phyloP scores from a whole-genome alignment of 2,797 vertebrate species.

The Bradypodion ventrale region DNA sequence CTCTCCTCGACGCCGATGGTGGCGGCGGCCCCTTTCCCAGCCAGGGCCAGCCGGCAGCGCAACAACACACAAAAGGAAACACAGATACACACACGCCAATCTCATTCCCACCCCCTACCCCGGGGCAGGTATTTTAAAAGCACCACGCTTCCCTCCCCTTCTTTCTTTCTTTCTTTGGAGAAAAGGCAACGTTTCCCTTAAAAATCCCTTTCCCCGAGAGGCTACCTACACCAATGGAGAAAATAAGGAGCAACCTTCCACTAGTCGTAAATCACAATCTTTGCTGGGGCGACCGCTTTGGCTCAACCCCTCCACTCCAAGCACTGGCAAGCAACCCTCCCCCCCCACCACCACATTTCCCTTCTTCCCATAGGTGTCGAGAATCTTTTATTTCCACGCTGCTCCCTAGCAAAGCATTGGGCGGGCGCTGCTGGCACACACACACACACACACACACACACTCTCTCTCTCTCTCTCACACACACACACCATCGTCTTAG shows the following conservation, averaged over 20 bases:
- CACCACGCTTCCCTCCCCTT: too few relatives aligned
- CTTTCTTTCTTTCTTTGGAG: background rate
- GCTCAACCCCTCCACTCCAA: background rate
- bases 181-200: background rate
- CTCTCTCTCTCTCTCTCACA: too few relatives aligned
- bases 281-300: constrained; percentile 23
- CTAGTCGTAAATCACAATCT: constrained; percentile 10
- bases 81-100: background rate
- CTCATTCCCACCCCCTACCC: too few relatives aligned
- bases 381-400: constrained; percentile 15
- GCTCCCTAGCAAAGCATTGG: background rate
- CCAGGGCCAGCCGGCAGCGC: background rate
- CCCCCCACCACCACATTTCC: background rate
- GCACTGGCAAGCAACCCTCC: background rate
- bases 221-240: background rate
- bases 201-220: background rate
- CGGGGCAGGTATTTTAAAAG: background rate
- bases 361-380: background rate
- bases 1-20: background rate
- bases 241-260: constrained; percentile 17
- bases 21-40: background rate
- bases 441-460: background rate
- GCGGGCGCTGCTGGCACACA: too few relatives aligned
- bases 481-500: constrained; percentile 22
- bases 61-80: background rate